Percentiles rank a stretch among this genome's conserved stretches.
These are phyloP conservation scores for Malurus alboscapulatus DNA, from an alignment of 2,113 vertebrate genomes.

Conservation along the genomic window DNA sequence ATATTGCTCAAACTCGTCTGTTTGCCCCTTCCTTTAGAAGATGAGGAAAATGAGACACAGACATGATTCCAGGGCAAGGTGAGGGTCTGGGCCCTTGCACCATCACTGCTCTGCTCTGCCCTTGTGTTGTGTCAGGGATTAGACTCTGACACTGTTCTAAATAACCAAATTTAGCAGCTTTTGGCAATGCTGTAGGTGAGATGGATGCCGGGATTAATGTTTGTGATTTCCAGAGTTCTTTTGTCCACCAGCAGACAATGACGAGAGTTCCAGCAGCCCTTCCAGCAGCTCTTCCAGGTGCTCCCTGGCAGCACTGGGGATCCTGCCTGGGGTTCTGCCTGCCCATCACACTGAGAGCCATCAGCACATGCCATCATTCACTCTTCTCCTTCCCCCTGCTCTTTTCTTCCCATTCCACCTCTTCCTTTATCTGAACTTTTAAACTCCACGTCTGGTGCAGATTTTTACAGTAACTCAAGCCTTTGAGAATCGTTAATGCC, in stretches of 20 bases:
- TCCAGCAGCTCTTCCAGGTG: neutral
- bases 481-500: neutral
- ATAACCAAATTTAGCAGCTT: neutral
- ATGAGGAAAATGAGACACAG: neutral
- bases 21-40: neutral
- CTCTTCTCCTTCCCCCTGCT: neutral
- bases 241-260: neutral
- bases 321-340: neutral
- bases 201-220: neutral
- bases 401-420: neutral
- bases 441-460: neutral
- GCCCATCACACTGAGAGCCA: fast-evolving
- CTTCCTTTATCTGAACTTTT: conserved; percentile 49
- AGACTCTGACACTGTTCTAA: neutral
- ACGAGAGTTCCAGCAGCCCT: neutral
- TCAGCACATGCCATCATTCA: fast-evolving
- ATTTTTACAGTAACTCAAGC: conserved; percentile 59
- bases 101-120: neutral
- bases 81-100: neutral
- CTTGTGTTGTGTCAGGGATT: neutral
- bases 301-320: neutral
- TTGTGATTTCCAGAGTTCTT: neutral
- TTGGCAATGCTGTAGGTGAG: neutral
- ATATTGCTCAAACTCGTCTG: neutral
- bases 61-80: neutral